Evolutionary conservation across 2,888 invertebrate species (phyloP), one percentile per base, ranked within the genome.

Genomic region (Philereme vetulata): DNA sequence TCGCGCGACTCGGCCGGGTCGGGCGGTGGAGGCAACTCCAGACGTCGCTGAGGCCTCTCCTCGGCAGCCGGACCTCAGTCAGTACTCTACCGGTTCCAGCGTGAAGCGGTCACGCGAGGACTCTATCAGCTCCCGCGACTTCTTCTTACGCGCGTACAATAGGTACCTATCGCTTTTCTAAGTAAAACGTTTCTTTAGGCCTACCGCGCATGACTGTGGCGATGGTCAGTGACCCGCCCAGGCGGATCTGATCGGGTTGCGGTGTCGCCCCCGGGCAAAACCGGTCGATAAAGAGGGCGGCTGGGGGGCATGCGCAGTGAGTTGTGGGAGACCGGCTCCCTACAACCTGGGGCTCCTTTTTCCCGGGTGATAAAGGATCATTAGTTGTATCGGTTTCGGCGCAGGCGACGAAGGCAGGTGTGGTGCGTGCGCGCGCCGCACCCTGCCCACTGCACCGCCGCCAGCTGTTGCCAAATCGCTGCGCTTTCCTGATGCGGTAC

Each of bases 191-290:
- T 60, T 54, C 52, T 50, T 57, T 35, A 67, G 70, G 71, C 77
- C 69, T 76, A 77, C 76, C 85, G 88, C 88, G 88, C 89, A 87
- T 83, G 84, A 81, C 85, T 84, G 79, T 72, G 73, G 77, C 71
- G 72, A 76, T 75, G 76, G 70, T 70, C 72, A 78, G 51, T 75
- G 81, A 81, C 80, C 74, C 77, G 75, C 72, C 74, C 76, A 68
- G 73, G 70, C 61, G 65, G 67, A 73, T 72, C 67, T 64, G 60
- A 52, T 59, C 65, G 67, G 54, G 58, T 9, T 10, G 47, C 42
- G 21, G 21, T 2, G 21, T 21, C 21, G 21, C 4, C 21, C 40
- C 34, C 40, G 32, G 34, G 49, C 42, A 45, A 21, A 33, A 43
- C n/a, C 11, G 62, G n/a, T 62, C 62, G 58, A 62, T 62, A 62